These are phyloP conservation scores for Benitochromis conjunctus DNA, from an alignment of 2,113 vertebrate genomes.

Conservation along the genomic window DNA sequence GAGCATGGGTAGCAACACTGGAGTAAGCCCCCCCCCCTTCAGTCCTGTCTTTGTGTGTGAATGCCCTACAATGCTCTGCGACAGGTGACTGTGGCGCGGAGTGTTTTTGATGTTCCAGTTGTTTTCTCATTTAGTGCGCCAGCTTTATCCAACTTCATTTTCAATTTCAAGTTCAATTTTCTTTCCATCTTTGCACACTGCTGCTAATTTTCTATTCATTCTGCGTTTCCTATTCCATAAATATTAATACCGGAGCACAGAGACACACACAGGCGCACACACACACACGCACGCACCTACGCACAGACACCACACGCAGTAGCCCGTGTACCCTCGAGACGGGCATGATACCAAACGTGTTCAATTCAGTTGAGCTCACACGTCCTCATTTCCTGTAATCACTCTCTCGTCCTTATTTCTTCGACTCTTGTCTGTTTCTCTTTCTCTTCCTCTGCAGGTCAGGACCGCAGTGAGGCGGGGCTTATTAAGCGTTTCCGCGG, in stretches of 20 bases:
- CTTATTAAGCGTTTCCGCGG: slow-evolving; percentile 98
- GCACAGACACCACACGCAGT: neutral
- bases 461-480: slow-evolving; percentile 93
- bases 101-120: slow-evolving; percentile 1
- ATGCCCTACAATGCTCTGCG: neutral
- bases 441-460: slow-evolving; percentile 77
- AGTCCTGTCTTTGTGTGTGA: neutral
- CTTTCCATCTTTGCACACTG: neutral
- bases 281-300: neutral
- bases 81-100: neutral
- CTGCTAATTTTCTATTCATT: slow-evolving; percentile 53
- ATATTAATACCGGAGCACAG: slow-evolving; percentile 47
- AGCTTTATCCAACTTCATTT: slow-evolving; percentile 12
- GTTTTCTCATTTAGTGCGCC: slow-evolving; percentile 19
- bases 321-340: neutral
- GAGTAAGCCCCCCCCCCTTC: neutral
- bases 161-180: slow-evolving; percentile 45
- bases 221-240: slow-evolving; percentile 46
- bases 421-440: neutral
- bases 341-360: neutral
- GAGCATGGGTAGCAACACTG: neutral
- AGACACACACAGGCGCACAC: neutral
- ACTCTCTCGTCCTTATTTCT: neutral
- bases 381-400: slow-evolving; percentile 20
- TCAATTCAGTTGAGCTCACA: neutral